phyloP scores from a whole-genome alignment of 2,113 vertebrate species.

The Oncorhynchus clarkii region DNA sequence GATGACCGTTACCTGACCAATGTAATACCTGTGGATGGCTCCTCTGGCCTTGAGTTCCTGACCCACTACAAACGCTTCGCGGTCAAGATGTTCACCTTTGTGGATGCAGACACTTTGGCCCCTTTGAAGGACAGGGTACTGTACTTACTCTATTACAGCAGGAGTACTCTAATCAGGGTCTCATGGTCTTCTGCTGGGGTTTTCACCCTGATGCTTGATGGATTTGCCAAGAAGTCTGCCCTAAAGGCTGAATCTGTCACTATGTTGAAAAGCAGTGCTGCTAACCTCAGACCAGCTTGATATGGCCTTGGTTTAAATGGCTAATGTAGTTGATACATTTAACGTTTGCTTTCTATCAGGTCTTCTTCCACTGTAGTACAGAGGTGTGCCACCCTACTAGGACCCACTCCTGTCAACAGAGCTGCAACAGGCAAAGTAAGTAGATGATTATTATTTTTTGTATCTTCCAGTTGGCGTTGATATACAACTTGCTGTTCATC shows the following conservation, averaged over 20 bases:
- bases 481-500: no score
- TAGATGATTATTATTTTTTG: neutral
- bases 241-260: no score
- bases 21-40: slow-evolving; percentile 48
- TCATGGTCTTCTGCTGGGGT: no score
- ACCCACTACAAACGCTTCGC: slow-evolving; percentile 70
- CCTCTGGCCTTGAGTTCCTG: slow-evolving; percentile 55
- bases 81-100: slow-evolving; percentile 69
- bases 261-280: no score
- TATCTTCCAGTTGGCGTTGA: no score
- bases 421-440: slow-evolving; percentile 57
- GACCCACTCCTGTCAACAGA: slow-evolving; percentile 45
- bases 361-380: slow-evolving; percentile 55
- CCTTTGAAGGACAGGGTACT: slow-evolving; percentile 55
- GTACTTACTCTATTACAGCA: neutral
- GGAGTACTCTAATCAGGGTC: no score
- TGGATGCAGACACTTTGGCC: slow-evolving; percentile 25
- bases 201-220: no score
- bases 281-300: no score
- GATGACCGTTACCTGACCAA: slow-evolving; percentile 68
- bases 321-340: no score
- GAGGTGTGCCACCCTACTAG: slow-evolving; percentile 43
- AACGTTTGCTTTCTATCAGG: slow-evolving; percentile 24
- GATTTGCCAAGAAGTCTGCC: no score
- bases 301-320: no score